Evolutionary conservation across 2,888 invertebrate species (phyloP).

Genomic region (Archaeoteleia sp.): DNA sequence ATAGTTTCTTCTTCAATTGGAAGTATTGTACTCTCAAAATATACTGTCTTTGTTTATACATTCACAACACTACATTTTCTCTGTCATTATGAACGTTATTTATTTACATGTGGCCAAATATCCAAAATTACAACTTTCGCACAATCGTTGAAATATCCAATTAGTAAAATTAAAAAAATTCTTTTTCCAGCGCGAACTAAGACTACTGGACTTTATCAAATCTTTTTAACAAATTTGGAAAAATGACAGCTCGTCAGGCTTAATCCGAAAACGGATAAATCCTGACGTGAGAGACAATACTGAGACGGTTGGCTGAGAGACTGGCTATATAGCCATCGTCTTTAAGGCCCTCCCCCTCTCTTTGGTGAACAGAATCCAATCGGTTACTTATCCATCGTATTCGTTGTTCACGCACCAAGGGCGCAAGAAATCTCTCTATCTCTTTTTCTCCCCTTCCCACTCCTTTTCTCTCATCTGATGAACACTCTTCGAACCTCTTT

Average conservation of each 20-base stretch:
- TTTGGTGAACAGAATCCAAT: constrained; percentile 62
- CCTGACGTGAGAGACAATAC: constrained; percentile 66
- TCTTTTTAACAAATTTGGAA: no score
- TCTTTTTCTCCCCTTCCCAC: constrained; percentile 7
- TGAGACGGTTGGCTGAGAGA: constrained; percentile 66
- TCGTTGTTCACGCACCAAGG: constrained; percentile 33
- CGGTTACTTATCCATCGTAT: constrained; percentile 42
- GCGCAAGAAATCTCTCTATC: constrained; percentile 35
- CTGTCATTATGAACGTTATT: no score
- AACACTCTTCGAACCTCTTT: constrained; percentile 11
- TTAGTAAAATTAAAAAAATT: no score
- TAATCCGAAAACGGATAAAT: constrained; percentile 58
- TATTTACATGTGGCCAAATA: no score
- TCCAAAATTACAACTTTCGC: no score
- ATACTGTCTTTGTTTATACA: constrained; percentile 23
- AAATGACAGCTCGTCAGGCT: constrained; percentile 14
- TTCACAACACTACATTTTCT: no score
- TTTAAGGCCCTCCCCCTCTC: constrained; percentile 59
- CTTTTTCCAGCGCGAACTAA: no score
- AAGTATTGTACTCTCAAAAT: constrained; percentile 35
- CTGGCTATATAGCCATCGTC: constrained; percentile 70
- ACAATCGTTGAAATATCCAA: no score
- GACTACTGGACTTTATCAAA: no score
- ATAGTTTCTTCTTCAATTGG: constrained; percentile 29
- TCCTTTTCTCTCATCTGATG: constrained; percentile 4